Percentiles rank a stretch among this genome's conserved stretches.
Conservation (phyloP, 1,140 invertebrate species). For the Drosophila cardini region DNA sequence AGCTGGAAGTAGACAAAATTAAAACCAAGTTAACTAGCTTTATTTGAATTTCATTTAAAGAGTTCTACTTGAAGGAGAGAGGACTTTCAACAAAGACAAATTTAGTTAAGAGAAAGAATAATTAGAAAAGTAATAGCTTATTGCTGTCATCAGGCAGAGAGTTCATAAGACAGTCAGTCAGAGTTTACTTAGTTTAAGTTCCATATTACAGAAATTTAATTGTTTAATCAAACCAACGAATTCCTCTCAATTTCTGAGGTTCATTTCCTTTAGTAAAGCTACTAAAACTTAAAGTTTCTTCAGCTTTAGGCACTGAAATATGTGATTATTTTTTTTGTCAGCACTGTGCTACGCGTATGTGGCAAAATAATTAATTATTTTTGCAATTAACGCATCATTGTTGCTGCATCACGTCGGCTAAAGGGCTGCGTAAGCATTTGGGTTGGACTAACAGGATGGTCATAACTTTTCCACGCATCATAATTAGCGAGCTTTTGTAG, state of each 20-base stretch:
- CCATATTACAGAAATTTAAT: too few species aligned
- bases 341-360: neutral
- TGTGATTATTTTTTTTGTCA: neutral
- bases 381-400: slow-evolving; percentile 79
- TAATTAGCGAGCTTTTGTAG: slow-evolving; percentile 74
- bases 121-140: too few species aligned
- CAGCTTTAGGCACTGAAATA: neutral
- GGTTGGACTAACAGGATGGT: slow-evolving; percentile 24
- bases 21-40: neutral
- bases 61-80: neutral
- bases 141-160: too few species aligned
- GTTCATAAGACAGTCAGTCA: too few species aligned
- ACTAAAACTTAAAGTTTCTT: neutral
- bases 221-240: too few species aligned
- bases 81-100: too few species aligned
- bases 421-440: slow-evolving; percentile 70
- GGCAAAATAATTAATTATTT: slow-evolving; percentile 79
- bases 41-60: neutral
- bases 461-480: slow-evolving; percentile 68
- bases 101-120: too few species aligned
- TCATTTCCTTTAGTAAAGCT: too few species aligned
- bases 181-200: too few species aligned
- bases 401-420: slow-evolving; percentile 75
- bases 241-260: too few species aligned
- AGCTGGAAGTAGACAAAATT: neutral